Base-by-base conservation (phyloP, 2,797 vertebrate species). In the Takifugu rubripes region DNA sequence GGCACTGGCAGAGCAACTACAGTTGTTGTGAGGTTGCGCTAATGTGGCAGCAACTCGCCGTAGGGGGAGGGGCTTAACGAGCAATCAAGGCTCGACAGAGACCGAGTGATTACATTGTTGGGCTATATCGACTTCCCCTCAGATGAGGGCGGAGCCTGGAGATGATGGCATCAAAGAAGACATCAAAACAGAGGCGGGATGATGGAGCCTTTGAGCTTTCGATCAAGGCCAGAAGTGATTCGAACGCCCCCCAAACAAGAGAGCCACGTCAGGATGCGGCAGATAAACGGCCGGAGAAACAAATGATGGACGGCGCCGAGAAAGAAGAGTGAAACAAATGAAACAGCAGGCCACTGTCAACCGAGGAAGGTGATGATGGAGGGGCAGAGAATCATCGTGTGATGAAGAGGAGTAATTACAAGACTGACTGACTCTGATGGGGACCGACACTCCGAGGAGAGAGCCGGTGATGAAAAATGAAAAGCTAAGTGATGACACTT, bases 371-470 rank as follows among this genome's bases (percentile, higher is more conserved):
- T 2, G 15, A 64, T 77, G 82, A 78, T 44, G 63, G 57, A 68
- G 64, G 64, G 69, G 61, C 65, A 43, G 15, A 12, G 63, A 59
- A 43, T 0, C 54, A 78, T 77, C 58, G 57, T 5, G 21, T 56
- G 68, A 84, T 72, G 75, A 77, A 81, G 70, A 68, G 64, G 52
- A 64, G 64, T 66, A 82, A 87, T 83, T 81, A 79, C 75, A 65
- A 49, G 58, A 67, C 51, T 33, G 56, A 44, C 76, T 75, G 61
- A 73, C 78, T 78, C 66, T 78, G 80, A 82, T 74, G 63, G 69
- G 56, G 61, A 56, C 55, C 49, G 58, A 69, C 57, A 61, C 65
- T 68, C 54, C 2, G 61, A 69, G 61, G 56, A 72, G 46, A 61
- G 47, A 75, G 69, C 33, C 59, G 68, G 68, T 78, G 77, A 79